These are phyloP conservation scores for Biston stratarius DNA, from an alignment of 2,888 invertebrate genomes.

Conservation along the genomic window DNA sequence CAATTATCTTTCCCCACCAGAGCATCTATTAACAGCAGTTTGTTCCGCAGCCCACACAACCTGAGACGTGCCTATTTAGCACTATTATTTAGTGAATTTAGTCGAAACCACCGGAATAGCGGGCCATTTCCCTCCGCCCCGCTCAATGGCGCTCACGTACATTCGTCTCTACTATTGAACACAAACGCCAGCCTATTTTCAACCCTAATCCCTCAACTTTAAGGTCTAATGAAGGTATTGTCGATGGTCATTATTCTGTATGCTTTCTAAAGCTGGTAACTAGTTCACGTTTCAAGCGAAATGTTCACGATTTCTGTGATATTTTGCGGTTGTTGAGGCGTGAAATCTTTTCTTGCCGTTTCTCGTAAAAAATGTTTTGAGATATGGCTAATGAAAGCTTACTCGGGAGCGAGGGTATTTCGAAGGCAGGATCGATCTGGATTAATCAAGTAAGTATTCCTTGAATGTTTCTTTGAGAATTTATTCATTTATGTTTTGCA, in stretches of 20 bases:
- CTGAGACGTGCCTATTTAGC: slow-evolving; percentile 46
- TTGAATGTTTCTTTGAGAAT: not conserved
- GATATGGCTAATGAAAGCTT: slow-evolving; percentile 22
- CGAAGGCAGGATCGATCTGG: not conserved
- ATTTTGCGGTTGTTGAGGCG: slow-evolving; percentile 41
- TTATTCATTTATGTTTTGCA: not conserved
- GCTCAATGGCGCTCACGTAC: slow-evolving; percentile 52
- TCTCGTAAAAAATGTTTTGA: slow-evolving; percentile 27
- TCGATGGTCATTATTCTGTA: slow-evolving; percentile 38
- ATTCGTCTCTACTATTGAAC: slow-evolving; percentile 39
- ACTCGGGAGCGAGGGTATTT: not conserved
- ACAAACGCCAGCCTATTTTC: slow-evolving; percentile 26
- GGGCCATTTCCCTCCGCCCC: slow-evolving; percentile 52
- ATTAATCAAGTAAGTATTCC: not conserved
- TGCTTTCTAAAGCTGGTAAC: slow-evolving; percentile 36
- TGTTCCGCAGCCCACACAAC: slow-evolving; percentile 31
- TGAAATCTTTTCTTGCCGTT: slow-evolving; percentile 44
- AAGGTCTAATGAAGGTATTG: slow-evolving; percentile 23
- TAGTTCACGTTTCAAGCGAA: slow-evolving; percentile 41
- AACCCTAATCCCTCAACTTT: slow-evolving; percentile 17
- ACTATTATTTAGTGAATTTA: slow-evolving; percentile 49
- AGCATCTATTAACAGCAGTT: slow-evolving; percentile 21
- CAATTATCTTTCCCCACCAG: not conserved
- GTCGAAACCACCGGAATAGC: slow-evolving; percentile 55
- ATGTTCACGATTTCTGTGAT: slow-evolving; percentile 43